phyloP scores from a whole-genome alignment of 1,140 invertebrate species.

The Cherax quadricarinatus region DNA sequence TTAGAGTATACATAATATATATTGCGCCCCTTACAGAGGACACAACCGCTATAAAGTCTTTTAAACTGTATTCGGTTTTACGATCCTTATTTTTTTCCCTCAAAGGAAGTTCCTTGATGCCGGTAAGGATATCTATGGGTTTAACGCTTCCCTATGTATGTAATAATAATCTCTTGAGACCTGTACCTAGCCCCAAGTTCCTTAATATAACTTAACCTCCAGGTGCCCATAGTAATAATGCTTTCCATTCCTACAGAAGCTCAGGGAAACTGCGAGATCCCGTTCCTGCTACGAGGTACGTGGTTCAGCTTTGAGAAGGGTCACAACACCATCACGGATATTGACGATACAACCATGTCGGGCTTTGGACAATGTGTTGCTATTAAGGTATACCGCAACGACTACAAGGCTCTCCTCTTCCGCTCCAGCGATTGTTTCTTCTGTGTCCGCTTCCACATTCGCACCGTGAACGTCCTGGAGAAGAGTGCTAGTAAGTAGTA shows the following conservation, averaged over 20 bases:
- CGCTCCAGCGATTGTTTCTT: constrained; percentile 84
- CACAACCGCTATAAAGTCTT: no score
- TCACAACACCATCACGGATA: constrained; percentile 87
- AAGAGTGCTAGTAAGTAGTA: constrained; percentile 87
- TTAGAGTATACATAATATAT: no score
- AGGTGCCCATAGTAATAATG: no score
- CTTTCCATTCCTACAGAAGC: neutral
- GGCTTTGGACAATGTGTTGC: constrained; percentile 84
- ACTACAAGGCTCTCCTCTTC: constrained; percentile 88
- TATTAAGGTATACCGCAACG: constrained; percentile 80
- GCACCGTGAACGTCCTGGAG: constrained; percentile 93
- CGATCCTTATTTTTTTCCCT: no score
- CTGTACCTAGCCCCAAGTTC: no score
- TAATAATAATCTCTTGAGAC: no score
- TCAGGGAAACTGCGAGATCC: constrained; percentile 17
- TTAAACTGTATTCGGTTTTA: no score
- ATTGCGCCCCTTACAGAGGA: no score
- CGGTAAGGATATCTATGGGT: no score
- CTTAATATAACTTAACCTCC: no score
- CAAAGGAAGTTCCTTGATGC: no score
- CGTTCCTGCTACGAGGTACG: constrained; percentile 84
- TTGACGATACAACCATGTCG: constrained; percentile 87
- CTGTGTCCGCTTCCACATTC: constrained; percentile 89
- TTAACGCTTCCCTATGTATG: no score
- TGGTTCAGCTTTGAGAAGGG: constrained; percentile 96